Conservation (phyloP, 2,113 vertebrate genomes). For the Perca flavescens region DNA sequence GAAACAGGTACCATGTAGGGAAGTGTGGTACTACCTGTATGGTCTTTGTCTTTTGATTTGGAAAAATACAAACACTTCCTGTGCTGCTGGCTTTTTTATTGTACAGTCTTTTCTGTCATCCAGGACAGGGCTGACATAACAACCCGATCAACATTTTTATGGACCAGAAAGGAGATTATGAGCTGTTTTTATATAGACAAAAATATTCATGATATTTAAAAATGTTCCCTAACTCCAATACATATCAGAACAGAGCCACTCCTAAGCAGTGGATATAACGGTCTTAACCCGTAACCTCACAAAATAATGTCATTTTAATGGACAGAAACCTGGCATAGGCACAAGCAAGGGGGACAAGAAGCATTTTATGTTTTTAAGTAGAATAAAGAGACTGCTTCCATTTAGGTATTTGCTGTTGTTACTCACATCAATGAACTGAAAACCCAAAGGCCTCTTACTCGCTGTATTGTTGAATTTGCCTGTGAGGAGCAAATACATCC, state of each 20-base stretch:
- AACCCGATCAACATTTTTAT: neutral
- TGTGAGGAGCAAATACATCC: slow-evolving; percentile 38
- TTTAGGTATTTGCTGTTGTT: slow-evolving; percentile 26
- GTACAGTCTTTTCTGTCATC: neutral
- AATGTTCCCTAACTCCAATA: neutral
- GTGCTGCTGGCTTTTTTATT: neutral
- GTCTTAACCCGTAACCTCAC: neutral
- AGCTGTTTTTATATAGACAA: neutral
- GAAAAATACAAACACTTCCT: neutral
- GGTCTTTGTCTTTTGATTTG: slow-evolving; percentile 1
- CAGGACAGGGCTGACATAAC: neutral
- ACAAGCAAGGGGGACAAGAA: neutral
- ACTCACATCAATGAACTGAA: slow-evolving; percentile 20
- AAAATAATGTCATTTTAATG: neutral
- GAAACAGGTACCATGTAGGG: neutral
- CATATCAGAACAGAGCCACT: neutral
- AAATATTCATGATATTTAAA: neutral
- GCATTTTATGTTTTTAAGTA: neutral
- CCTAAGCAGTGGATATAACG: neutral
- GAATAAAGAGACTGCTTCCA: slow-evolving; percentile 28
- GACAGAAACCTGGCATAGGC: neutral
- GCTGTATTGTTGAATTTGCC: slow-evolving; percentile 11
- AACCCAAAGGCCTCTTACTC: slow-evolving; percentile 23
- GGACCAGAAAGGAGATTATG: neutral
- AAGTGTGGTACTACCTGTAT: neutral